Evolutionary conservation across 2,888 invertebrate species (phyloP), one percentile per base, ranked within the genome.

Genomic region (Conus canariensis): DNA sequence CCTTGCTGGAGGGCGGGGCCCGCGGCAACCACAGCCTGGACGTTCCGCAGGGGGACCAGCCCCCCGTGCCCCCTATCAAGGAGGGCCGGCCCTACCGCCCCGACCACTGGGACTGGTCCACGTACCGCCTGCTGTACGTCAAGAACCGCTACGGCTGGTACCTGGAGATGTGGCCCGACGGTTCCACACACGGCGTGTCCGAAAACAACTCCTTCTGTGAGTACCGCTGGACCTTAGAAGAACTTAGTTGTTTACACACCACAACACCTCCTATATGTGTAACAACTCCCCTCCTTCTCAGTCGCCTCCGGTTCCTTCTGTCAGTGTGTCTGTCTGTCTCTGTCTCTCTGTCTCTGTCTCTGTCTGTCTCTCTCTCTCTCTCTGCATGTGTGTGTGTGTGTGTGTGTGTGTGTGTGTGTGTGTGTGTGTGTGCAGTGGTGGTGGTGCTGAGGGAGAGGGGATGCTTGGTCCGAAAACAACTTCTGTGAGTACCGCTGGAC

Each of bases 41-140:
- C 58, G 83, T 85, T 7, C 85, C 89, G 12, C 89, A 85, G 89
- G 89, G 89, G n/a, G 89, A 89, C 85, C 89, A 89, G 89, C 89
- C 89, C 67, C 89, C 89, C 67, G 74, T 64, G 12, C 89, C 89
- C 25, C 89, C 89, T 19, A 70, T 89, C 77, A 70, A 22, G 6
- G 89, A 89, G 19, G 89, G 85, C 3, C 56, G 25, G 12, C 89
- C 89, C 25, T 14, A 9, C 22, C 25, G 45, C 25, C 89, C 89
- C 30, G 19, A 25, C 25, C 64, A 83, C 89, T 89, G 89, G 89
- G 25, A 74, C 58, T 10, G 16, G 58, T 89, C 89, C 74, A 85
- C 85, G 25, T 19, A 74, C 19, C 82, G 89, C 0, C 22, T 25
- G 30, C 58, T 74, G 58, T 85, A 70, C 85, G 8, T 89, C 16